Base-by-base conservation (phyloP, 2,888 invertebrate genomes). In the Noctua pronuba region DNA sequence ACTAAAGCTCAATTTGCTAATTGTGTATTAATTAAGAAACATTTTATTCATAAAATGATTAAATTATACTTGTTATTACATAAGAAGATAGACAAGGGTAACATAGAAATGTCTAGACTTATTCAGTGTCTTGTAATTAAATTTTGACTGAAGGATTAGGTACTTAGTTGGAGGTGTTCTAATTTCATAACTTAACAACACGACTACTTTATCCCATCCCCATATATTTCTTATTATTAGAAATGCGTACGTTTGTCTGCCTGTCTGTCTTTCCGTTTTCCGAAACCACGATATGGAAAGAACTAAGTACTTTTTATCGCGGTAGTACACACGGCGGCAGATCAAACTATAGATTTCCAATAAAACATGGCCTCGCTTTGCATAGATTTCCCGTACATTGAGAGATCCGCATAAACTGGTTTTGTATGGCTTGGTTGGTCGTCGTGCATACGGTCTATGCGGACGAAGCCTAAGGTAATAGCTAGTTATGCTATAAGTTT, bases 61-160 rank as follows among this genome's bases (percentile, higher is more conserved):
- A 69, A 55, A 44, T 64, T 21, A 31, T 28, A 52, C 46, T 10
- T 28, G 8, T 78, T 52, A 55, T 21, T 24, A 41, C 41, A 2
- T 52, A n/a, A 11, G 21, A 4, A 28, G 6, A 18, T 41, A 35
- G n/a, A 44, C 31, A 76, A 38, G 31, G n/a, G 7, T 38, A 18
- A 35, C 28, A 46, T 70, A 64, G 24, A 46, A 70, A 78, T 13
- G 64, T 58, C 38, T 55, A 73, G 65, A 79, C 64, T 31, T 38
- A 81, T 81, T 80, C 81, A 46, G 16, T 6, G 31, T 5, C 5
- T 41, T n/a, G 8, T 49, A 41, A 80, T 77, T 52, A 69, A 41
- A 62, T 60, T 58, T 41, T 18, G 4, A 66, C 31, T 16, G 21
- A 24, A 18, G 46, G 16, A 52, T 58, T 38, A n/a, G n/a, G n/a